Evolutionary conservation across 2,113 vertebrate species (phyloP).

Genomic region (Montifringilla adamsi): DNA sequence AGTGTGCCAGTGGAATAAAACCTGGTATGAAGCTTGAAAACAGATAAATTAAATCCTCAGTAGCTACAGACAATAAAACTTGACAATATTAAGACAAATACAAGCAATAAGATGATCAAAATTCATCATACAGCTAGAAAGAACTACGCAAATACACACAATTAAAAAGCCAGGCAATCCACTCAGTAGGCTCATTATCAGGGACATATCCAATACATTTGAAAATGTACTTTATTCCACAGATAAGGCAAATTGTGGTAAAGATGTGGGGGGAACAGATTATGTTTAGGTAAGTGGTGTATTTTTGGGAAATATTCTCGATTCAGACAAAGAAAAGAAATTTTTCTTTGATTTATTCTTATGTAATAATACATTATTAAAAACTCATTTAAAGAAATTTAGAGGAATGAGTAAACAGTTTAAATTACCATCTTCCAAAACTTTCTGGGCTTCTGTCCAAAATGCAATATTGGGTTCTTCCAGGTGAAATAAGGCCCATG

Average conservation of each 20-base stretch:
- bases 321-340: neutral
- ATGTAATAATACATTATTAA: neutral
- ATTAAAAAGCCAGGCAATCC: neutral
- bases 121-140: neutral
- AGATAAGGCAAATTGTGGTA: neutral
- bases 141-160: neutral
- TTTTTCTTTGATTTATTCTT: neutral
- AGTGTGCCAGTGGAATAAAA: neutral
- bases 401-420: neutral
- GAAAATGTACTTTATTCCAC: neutral
- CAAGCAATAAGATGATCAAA: neutral
- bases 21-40: neutral
- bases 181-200: neutral
- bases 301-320: neutral
- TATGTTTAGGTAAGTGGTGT: neutral
- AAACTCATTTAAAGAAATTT: neutral
- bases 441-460: conserved; percentile 98
- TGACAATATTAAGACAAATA: neutral
- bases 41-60: neutral
- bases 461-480: conserved; percentile 99
- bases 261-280: neutral
- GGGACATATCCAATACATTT: neutral
- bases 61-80: neutral
- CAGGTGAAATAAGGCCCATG: conserved; percentile 95
- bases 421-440: conserved; percentile 91